These are phyloP conservation scores for Athetis lepigone DNA, from an alignment of 2,888 invertebrate genomes.

Conservation along the genomic window DNA sequence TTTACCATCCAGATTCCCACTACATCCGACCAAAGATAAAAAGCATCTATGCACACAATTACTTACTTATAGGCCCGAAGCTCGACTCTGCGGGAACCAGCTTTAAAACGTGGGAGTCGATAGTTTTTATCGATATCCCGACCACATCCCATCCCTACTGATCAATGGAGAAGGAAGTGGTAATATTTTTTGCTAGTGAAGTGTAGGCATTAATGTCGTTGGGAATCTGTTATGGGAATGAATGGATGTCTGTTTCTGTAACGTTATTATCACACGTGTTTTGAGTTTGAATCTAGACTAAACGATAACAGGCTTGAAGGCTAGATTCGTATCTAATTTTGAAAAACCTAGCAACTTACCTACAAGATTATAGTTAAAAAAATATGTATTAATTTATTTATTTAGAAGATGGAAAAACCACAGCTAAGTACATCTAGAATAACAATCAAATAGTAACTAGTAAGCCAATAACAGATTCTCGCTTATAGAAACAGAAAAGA, in stretches of 20 bases:
- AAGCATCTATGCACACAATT: conserved; percentile 22
- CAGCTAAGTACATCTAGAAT: too few species aligned
- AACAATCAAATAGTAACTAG: too few species aligned
- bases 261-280: neutral
- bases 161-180: conserved; percentile 44
- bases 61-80: conserved; percentile 23
- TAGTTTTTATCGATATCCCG: conserved; percentile 63
- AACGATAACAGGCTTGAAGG: neutral
- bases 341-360: too few species aligned
- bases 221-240: conserved; percentile 23
- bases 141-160: conserved; percentile 57
- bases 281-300: neutral
- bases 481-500: too few species aligned
- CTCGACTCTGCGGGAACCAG: conserved; percentile 56
- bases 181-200: conserved; percentile 33
- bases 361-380: too few species aligned
- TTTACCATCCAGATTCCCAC: conserved; percentile 13
- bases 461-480: too few species aligned
- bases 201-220: conserved; percentile 4
- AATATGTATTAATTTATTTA: too few species aligned
- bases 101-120: conserved; percentile 68
- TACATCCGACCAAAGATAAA: conserved; percentile 17
- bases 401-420: too few species aligned
- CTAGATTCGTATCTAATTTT: neutral
- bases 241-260: neutral